phyloP scores from a whole-genome alignment of 2,113 vertebrate genomes.

The Chlamydotis undulata region DNA sequence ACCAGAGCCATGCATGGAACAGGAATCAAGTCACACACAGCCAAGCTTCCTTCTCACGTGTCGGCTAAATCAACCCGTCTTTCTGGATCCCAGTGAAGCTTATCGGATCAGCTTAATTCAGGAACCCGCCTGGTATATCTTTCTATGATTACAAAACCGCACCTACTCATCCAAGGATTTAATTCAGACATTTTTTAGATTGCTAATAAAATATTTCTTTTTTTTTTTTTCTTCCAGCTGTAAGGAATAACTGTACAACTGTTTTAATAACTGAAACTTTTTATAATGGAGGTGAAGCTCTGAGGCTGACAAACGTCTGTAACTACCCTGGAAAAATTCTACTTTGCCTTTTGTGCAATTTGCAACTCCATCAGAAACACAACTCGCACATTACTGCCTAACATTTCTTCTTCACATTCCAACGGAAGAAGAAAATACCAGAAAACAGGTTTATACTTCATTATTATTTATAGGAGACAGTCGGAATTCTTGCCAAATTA shows the following conservation, averaged over 20 bases:
- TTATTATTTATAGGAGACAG: background rate
- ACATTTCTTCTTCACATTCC: background rate
- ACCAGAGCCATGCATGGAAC: background rate
- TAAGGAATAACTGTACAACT: background rate
- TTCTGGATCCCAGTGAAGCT: background rate
- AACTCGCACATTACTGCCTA: background rate
- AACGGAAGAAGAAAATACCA: background rate
- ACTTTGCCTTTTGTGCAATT: background rate
- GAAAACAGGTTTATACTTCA: background rate
- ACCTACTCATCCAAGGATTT: background rate
- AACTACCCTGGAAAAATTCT: background rate
- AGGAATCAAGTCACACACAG: background rate
- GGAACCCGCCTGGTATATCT: background rate
- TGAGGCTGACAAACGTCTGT: background rate
- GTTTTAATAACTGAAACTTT: background rate
- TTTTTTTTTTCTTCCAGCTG: background rate
- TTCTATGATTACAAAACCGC: accelerated
- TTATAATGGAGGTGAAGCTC: background rate
- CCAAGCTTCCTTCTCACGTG: accelerated
- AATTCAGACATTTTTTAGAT: background rate
- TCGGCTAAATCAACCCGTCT: background rate
- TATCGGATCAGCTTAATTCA: background rate
- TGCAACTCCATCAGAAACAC: background rate
- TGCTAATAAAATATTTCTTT: background rate
- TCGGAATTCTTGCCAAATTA: background rate